A percentile compares a stretch with the other conserved stretches of the same genome.
Conservation (phyloP, 2,113 vertebrate species). For the Periophthalmodon schlosseri region DNA sequence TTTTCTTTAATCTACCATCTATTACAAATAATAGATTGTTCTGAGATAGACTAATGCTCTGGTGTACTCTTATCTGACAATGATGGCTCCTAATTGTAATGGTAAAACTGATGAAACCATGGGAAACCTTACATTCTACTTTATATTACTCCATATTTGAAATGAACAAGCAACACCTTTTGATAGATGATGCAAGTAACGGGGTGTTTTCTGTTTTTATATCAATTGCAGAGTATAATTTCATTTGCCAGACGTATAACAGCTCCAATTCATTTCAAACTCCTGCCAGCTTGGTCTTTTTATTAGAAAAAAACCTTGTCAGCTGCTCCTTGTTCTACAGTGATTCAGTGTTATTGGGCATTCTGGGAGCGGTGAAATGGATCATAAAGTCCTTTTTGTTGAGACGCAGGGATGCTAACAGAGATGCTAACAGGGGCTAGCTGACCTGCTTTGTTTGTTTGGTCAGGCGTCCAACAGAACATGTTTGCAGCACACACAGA, state of each 20-base stretch:
- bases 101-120: constrained; percentile 31
- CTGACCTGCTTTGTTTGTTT: constrained; percentile 59
- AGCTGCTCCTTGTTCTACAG: neutral
- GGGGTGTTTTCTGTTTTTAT: neutral
- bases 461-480: constrained; percentile 34
- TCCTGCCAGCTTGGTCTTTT: constrained; percentile 17
- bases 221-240: constrained; percentile 4
- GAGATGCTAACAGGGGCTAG: constrained; percentile 50
- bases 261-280: constrained; percentile 10
- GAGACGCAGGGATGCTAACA: constrained; percentile 35
- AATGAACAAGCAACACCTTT: neutral
- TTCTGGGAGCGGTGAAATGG: constrained; percentile 19
- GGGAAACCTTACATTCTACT: constrained; percentile 16
- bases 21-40: neutral
- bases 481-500: constrained; percentile 54
- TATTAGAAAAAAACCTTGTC: neutral
- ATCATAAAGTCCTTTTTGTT: constrained; percentile 26
- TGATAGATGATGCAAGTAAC: constrained; percentile 8
- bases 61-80: neutral
- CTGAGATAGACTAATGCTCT: neutral
- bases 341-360: constrained; percentile 11
- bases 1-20: neutral
- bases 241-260: constrained; percentile 14
- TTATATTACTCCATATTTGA: neutral
- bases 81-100: neutral